Evolutionary conservation across 2,888 invertebrate genomes (phyloP), one percentile per base, ranked within the genome.

Genomic region (Vannuccia rotundouncinata): DNA sequence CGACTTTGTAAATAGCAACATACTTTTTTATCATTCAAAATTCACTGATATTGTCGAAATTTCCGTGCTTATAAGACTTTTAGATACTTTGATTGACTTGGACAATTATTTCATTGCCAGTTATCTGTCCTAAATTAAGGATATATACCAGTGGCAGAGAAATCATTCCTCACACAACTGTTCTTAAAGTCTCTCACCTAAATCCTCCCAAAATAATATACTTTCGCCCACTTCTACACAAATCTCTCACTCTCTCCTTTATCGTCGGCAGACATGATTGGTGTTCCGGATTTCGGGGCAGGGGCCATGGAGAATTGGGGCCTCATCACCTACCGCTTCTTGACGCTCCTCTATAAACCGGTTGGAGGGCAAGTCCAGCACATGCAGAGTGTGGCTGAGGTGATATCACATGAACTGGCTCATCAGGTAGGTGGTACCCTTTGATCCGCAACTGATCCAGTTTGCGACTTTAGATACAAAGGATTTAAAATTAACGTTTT

Each of bases 281-380:
- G 86, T 74, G 86, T 88, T 25, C 87, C 88, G 1, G 87, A 87
- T 83, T 87, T 88, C 82, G 83, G 84, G 2, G 86, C 87, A 22
- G 87, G 87, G 1, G 88, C 88, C 30, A 88, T 88, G 88, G 88
- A 88, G 83, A 88, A 88, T 83, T 88, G 88, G 88, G 88, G 88
- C 1, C 83, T 88, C 30, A 86, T 88, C 73, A 86, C 86, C 0
- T 88, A 86, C 83, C 82, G 86, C 25, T 85, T 85, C 83, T 83
- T 85, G 1, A 83, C 85, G 28, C 82, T 88, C 29, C 83, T 88
- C 66, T 87, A 85, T 81, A 85, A 87, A 79, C 84, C 84, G 0
- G 79, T 81, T 0, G 82, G 82, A 25, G 84, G 86, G 0, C 83
- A 84, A 1, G 80, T 79, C 0, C 29, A 59, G 0, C 82, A 84